These are phyloP conservation scores for Nymphalis polychloros DNA, from an alignment of 2,888 invertebrate species.

Conservation along the genomic window DNA sequence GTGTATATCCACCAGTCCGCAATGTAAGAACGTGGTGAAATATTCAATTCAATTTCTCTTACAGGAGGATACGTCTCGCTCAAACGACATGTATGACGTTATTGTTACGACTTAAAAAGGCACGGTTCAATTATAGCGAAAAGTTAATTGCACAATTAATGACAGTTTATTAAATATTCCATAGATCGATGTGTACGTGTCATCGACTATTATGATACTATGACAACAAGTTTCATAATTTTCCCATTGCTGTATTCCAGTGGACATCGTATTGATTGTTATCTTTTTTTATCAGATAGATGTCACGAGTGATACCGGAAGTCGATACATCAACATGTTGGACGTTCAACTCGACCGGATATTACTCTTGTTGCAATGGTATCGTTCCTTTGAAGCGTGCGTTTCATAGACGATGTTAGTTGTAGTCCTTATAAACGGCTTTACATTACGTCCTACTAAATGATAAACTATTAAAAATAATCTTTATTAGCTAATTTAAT, in stretches of 20 bases:
- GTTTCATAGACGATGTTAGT: neutral
- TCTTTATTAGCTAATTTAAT: no score
- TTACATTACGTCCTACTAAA: no score
- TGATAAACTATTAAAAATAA: no score
- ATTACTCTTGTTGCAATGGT: constrained; percentile 19
- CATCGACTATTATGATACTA: no score
- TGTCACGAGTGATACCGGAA: constrained; percentile 26
- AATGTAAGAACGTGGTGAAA: no score
- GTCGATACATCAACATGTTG: constrained; percentile 15
- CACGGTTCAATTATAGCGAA: no score
- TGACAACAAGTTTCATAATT: neutral
- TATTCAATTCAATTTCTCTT: no score
- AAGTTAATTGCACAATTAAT: neutral
- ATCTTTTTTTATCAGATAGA: constrained; percentile 21
- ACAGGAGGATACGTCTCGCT: no score
- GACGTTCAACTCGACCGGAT: constrained; percentile 27
- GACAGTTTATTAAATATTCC: no score
- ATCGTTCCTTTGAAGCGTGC: constrained; percentile 12
- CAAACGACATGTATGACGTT: neutral
- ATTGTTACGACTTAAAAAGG: neutral
- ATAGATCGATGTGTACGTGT: no score
- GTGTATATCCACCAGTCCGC: no score
- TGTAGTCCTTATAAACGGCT: no score
- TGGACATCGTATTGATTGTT: neutral
- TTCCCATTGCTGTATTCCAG: neutral